Conservation (phyloP, 2,113 vertebrate species). For the Eleginops maclovinus region DNA sequence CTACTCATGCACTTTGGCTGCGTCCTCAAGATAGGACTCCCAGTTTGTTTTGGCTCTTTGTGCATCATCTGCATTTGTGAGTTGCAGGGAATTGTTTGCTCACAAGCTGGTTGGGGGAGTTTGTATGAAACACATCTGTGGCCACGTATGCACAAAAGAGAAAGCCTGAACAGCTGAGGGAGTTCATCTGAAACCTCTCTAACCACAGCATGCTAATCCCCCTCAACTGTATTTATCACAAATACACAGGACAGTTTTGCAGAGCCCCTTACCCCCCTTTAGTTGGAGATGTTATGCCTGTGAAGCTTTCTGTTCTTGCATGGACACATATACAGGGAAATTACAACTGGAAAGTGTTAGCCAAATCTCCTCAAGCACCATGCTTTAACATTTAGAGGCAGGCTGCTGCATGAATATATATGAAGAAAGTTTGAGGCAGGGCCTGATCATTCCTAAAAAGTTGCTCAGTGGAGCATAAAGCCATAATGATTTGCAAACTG, state of each 20-base stretch:
- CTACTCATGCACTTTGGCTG: conserved; percentile 47
- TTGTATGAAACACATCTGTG: background rate
- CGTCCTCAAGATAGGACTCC: conserved; percentile 24
- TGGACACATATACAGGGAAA: background rate
- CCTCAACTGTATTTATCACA: background rate
- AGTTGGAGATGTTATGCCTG: background rate
- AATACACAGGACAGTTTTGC: background rate
- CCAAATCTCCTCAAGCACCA: too few relatives aligned
- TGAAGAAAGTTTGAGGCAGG: too few relatives aligned
- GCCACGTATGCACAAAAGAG: background rate
- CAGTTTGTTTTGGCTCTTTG: background rate
- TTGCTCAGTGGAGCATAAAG: too few relatives aligned
- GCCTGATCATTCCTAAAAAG: too few relatives aligned
- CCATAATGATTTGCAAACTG: too few relatives aligned
- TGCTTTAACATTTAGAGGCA: too few relatives aligned
- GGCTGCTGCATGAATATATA: too few relatives aligned
- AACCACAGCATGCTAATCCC: conserved; percentile 1
- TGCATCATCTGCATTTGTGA: conserved; percentile 13
- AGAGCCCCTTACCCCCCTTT: background rate
- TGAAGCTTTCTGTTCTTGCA: background rate
- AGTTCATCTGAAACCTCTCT: conserved; percentile 1
- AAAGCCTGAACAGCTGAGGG: background rate
- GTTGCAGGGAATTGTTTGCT: conserved; percentile 10
- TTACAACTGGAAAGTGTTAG: background rate
- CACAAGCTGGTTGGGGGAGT: background rate